Evolutionary conservation across 2,797 vertebrate genomes (phyloP), one percentile per base, ranked within the genome.

Genomic region (Phrynocephalus vlangalii): DNA sequence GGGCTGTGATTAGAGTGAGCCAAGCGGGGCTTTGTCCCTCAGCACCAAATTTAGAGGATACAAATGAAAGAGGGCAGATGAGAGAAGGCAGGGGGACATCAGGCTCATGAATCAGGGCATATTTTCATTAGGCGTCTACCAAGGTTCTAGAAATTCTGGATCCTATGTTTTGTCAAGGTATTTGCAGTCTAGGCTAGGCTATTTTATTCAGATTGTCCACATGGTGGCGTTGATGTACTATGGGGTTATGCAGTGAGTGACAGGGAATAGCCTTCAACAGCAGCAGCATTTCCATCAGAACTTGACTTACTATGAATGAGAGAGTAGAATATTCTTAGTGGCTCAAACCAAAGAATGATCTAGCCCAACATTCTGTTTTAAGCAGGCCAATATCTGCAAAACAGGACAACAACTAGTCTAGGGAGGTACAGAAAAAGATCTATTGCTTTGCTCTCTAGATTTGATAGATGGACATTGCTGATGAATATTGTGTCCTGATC

Each of bases 181-280:
- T 48, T 82, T 67, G 44, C 67, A 50, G 3, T 77, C 48, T 26
- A 50, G 28, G 20, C 24, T 50, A 50, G 28, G n/a, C 33, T 33
- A 1, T 68, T 90, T 90, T 24, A 38, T 52, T 85, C n/a, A 56
- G 24, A 76, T n/a, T 75, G 16, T 24, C 78, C 87, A 88, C 71
- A 2, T 83, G 7, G 44, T 90, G 28, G 3, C 89, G 84, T 52
- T 73, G 84, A 82, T 91, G 26, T 70, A 50, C 10, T 8, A 83
- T 18, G 83, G 85, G 86, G 11, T 20, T 70, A n/a, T 83, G 5
- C 9, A 18, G 38, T 24, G 56, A 6, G 82, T 44, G 4, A 82
- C 0, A 15, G 0, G 0, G 6, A 38, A 8, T 30, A 70, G 85
- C 70, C 88, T 89, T n/a, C 82, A 26, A 72, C 66, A 24, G 48